phyloP scores from a whole-genome alignment of 2,113 vertebrate species.

The Anser cygnoides region DNA sequence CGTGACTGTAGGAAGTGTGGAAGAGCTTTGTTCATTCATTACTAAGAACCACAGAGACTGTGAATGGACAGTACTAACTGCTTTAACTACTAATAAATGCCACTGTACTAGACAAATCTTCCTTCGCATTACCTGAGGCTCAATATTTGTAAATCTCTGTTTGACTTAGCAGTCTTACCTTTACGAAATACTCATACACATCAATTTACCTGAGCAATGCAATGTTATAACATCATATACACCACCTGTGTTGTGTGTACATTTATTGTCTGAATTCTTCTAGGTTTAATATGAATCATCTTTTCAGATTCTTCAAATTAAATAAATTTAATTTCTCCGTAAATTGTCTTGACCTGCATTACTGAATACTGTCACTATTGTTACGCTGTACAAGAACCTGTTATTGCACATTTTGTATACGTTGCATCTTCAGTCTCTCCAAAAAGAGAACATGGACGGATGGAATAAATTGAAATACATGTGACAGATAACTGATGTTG shows the following conservation, averaged over 20 bases:
- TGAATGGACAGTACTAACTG: not conserved
- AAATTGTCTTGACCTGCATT: not conserved
- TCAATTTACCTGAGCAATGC: not conserved
- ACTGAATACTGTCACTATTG: not conserved
- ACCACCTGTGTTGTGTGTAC: fast-evolving
- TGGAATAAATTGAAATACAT: not conserved
- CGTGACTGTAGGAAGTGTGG: not conserved
- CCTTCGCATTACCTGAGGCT: not conserved
- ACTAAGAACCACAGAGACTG: not conserved
- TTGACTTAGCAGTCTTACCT: not conserved
- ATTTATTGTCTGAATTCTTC: not conserved
- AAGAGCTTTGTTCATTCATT: not conserved
- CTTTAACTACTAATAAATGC: not conserved
- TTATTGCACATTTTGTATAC: not conserved
- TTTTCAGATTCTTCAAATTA: not conserved
- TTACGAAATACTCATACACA: not conserved
- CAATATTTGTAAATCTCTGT: not conserved
- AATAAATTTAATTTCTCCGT: not conserved
- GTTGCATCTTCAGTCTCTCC: not conserved
- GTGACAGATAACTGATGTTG: not conserved
- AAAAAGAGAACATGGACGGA: not conserved
- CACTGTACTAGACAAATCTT: not conserved
- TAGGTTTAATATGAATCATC: not conserved
- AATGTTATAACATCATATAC: not conserved
- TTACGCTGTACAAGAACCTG: not conserved